These are phyloP conservation scores for Paralichthys olivaceus DNA, from an alignment of 2,113 vertebrate species.

Conservation along the genomic window DNA sequence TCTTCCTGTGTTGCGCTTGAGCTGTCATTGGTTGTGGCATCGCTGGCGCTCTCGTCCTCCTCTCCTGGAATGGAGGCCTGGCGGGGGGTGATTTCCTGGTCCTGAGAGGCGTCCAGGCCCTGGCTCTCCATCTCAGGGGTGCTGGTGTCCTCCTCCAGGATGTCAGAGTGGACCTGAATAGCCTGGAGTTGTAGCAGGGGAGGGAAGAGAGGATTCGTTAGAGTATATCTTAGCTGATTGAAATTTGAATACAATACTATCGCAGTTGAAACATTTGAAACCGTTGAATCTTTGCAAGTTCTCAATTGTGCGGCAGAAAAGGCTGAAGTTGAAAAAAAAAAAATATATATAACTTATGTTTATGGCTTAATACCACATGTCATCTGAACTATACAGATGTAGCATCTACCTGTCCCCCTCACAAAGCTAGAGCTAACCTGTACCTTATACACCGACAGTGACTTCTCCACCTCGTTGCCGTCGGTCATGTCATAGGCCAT, in stretches of 20 bases:
- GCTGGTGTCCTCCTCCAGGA: slow-evolving; percentile 81
- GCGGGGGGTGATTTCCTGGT: slow-evolving; percentile 44
- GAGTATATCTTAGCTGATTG: too few relatives aligned
- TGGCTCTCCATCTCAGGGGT: slow-evolving; percentile 81
- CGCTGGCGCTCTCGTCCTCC: slow-evolving; percentile 26
- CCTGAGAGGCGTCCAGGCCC: slow-evolving; percentile 63
- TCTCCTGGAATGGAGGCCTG: slow-evolving; percentile 55
- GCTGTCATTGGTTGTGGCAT: slow-evolving; percentile 45
- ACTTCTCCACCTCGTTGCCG: slow-evolving; percentile 80
- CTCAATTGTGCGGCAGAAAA: too few relatives aligned
- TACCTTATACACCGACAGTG: slow-evolving; percentile 79
- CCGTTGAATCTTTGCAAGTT: too few relatives aligned
- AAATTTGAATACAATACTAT: too few relatives aligned
- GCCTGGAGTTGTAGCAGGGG: slow-evolving; percentile 57
- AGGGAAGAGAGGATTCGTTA: neutral
- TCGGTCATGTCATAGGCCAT: slow-evolving; percentile 49
- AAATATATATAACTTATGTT: too few relatives aligned
- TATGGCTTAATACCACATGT: too few relatives aligned
- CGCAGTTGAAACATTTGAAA: too few relatives aligned
- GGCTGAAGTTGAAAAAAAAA: too few relatives aligned
- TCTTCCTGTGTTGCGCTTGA: slow-evolving; percentile 64
- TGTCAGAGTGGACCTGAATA: slow-evolving; percentile 71
- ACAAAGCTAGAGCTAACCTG: slow-evolving; percentile 5
- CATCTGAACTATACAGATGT: too few relatives aligned
- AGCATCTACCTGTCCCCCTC: too few relatives aligned